Evolutionary conservation across 2,113 vertebrate genomes (phyloP).

Genomic region (Motacilla tschutschensis): DNA sequence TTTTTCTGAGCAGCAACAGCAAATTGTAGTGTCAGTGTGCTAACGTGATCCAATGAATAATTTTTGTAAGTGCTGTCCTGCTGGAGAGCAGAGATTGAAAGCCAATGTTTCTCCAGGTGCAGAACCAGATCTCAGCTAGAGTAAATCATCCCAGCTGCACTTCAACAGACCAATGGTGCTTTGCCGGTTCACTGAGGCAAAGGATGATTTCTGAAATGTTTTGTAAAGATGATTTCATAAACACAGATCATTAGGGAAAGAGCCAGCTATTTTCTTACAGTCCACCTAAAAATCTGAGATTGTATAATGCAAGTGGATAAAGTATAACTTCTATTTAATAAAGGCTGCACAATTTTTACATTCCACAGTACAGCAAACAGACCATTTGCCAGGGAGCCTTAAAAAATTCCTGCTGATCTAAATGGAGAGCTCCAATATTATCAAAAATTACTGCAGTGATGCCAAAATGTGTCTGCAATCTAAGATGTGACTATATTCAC

Average conservation of each 20-base stretch:
- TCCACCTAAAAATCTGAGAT: not conserved
- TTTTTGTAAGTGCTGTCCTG: conserved; percentile 10
- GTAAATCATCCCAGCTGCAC: conserved; percentile 17
- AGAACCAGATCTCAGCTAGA: conserved; percentile 11
- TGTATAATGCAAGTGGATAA: not conserved
- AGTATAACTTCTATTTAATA: not conserved
- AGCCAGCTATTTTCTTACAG: not conserved
- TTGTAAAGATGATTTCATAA: not conserved
- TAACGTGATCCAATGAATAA: conserved; percentile 14
- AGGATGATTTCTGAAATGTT: not conserved
- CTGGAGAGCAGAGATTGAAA: conserved; percentile 26
- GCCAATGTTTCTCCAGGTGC: not conserved
- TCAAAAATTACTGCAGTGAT: fast-evolving
- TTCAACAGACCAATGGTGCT: not conserved
- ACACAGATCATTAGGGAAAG: not conserved
- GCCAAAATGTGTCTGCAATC: not conserved
- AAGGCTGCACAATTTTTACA: not conserved
- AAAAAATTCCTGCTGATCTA: not conserved
- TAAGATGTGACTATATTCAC: not conserved
- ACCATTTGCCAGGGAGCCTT: not conserved
- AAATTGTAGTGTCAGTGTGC: conserved; percentile 51
- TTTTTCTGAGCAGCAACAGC: conserved; percentile 40
- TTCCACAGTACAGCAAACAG: not conserved
- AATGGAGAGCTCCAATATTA: not conserved
- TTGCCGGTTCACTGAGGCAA: not conserved